Base-by-base conservation (phyloP, 2,797 vertebrate species). In the Astyanax mexicanus region DNA sequence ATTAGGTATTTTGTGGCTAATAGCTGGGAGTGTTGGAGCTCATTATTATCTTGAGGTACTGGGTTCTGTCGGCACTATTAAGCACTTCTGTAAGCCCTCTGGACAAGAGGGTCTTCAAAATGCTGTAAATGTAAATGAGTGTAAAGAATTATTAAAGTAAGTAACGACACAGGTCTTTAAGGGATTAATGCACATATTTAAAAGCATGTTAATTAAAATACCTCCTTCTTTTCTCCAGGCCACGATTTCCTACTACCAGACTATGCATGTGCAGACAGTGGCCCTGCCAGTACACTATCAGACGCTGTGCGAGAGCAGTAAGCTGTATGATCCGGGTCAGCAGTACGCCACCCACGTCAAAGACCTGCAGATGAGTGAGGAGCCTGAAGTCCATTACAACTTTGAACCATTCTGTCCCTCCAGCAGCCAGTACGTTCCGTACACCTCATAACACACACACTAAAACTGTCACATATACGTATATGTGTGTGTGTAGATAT, bases 221-320 rank as follows among this genome's bases (percentile, higher is more conserved):
- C 60, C 0, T 19, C n/a, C n/a, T 29, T 32, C 5, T 12, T 27
- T 5, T 12, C 7, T 38, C 4, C 74, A 99, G 98, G 96, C 95
- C 23, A 99, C 98, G 17, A 96, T 99, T 88, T 96, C 97, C 70
- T 98, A 97, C 90, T 98, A 97, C 86, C 96, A 99, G 93, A 92
- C 93, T 68, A 98, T 99, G 97, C 97, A 98, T 91, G 95, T 94
- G 93, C 96, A 97, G 92, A 98, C 97, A 0, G 97, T 97, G 0
- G 95, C 92, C 0, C 82, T 97, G 87, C 98, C 98, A 0, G 97
- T 99, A 37, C 93, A 97, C 84, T 99, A 97, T 89, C 98, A 99
- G 93, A 99, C 96, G 0, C 89, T 99, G 86, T 98, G 96, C 0
- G 98, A 99, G 91, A 98, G 96, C 95, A 98, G 97, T 82, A 98